Percentiles rank a stretch among this genome's conserved stretches.
Evolutionary conservation across 2,113 vertebrate species (phyloP).

Genomic region (Percina caprodes): DNA sequence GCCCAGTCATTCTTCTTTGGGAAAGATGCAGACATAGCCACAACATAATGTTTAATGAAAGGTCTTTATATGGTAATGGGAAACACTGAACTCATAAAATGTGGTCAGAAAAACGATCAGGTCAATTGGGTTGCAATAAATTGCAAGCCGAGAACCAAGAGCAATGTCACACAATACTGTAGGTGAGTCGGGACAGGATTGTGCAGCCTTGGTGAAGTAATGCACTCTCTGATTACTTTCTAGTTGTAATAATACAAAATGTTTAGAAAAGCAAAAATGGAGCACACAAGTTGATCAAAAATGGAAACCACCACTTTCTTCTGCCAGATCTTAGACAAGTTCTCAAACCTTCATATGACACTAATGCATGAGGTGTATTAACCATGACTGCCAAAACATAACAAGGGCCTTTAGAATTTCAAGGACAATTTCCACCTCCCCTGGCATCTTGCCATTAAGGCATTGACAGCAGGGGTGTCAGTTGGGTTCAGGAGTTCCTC

Average conservation of each 20-base stretch:
- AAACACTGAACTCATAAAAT: conserved; percentile 53
- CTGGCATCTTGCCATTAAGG: not conserved
- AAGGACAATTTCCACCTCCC: not conserved
- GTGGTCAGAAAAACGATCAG: conserved; percentile 42
- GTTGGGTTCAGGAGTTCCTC: not conserved
- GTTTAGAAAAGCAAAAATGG: not conserved
- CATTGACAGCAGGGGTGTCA: not conserved
- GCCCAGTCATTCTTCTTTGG: conserved; percentile 65
- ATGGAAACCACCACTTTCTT: not conserved
- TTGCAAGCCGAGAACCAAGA: not conserved
- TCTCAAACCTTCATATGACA: not conserved
- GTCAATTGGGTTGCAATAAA: conserved; percentile 42
- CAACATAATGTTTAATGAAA: conserved; percentile 57
- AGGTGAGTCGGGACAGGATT: not conserved
- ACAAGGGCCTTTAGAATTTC: not conserved
- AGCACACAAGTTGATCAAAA: not conserved
- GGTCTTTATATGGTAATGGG: conserved; percentile 48
- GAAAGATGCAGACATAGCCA: conserved; percentile 67
- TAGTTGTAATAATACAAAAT: not conserved
- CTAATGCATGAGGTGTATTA: not conserved
- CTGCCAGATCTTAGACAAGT: not conserved
- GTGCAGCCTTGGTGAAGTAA: not conserved
- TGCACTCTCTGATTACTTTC: not conserved
- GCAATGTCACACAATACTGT: conserved; percentile 4
- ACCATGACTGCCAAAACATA: not conserved